Percentiles rank a stretch among this genome's conserved stretches.
phyloP scores from a whole-genome alignment of 2,113 vertebrate species.

The Butorides virescens region DNA sequence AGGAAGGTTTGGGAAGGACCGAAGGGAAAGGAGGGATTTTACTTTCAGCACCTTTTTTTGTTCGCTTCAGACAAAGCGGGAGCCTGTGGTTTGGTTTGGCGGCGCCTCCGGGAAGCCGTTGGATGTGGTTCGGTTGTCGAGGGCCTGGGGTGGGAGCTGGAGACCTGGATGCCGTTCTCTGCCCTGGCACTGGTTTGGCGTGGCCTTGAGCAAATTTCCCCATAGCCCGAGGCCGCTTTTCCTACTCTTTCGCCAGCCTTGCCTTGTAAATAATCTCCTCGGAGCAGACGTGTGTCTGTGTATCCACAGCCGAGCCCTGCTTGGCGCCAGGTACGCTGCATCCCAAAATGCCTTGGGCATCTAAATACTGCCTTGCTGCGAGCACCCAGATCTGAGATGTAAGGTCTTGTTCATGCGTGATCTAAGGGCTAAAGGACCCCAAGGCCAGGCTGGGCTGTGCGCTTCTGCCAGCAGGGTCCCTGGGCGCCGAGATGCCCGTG shows the following conservation, averaged over 20 bases:
- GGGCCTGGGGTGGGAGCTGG: not conserved
- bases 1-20: not conserved
- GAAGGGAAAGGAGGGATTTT: not conserved
- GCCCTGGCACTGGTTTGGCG: not conserved
- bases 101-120: not conserved
- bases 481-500: not conserved
- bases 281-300: not conserved
- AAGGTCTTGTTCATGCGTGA: fast-evolving
- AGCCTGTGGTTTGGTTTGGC: constrained; percentile 7
- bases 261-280: not conserved
- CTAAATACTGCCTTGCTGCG: not conserved
- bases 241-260: not conserved
- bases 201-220: not conserved
- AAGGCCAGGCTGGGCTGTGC: not conserved
- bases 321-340: not conserved
- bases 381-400: not conserved
- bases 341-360: not conserved
- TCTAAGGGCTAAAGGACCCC: not conserved
- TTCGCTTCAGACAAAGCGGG: not conserved
- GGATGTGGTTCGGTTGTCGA: constrained; percentile 3
- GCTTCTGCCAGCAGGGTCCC: not conserved
- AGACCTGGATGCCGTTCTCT: not conserved
- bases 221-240: not conserved
- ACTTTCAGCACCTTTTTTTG: not conserved
- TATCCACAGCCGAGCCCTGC: not conserved